Evolutionary conservation across 2,797 vertebrate genomes (phyloP).

Genomic region (Vultur gryphus): DNA sequence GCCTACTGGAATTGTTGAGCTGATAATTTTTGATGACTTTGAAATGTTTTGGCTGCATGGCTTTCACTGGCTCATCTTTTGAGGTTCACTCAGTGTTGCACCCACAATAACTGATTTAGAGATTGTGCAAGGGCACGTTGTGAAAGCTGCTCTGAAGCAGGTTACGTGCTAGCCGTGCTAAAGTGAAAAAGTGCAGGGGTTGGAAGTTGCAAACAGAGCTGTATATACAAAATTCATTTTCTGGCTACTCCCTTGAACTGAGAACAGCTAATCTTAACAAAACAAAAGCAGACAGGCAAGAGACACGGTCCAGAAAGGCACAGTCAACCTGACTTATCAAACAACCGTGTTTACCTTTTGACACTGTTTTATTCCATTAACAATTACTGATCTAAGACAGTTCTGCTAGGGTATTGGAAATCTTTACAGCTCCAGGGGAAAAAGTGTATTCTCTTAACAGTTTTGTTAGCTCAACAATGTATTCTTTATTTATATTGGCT

Average conservation of each 20-base stretch:
- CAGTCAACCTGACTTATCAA: conserved; percentile 67
- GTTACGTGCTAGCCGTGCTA: neutral
- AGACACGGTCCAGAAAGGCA: conserved; percentile 62
- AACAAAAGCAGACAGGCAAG: conserved; percentile 70
- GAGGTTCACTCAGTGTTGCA: neutral
- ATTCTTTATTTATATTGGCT: conserved; percentile 62
- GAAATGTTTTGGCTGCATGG: neutral
- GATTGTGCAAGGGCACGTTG: neutral
- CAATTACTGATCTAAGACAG: conserved; percentile 49
- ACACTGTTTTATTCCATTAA: conserved; percentile 58
- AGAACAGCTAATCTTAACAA: conserved; percentile 71
- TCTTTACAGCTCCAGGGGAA: conserved; percentile 37
- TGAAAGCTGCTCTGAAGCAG: conserved; percentile 23
- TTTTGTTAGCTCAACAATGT: conserved; percentile 54
- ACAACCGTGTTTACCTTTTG: conserved; percentile 46
- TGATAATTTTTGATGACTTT: neutral
- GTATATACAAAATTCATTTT: conserved; percentile 66
- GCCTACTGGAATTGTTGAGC: neutral
- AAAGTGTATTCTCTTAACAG: conserved; percentile 34
- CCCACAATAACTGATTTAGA: neutral
- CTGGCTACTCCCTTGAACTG: conserved; percentile 54
- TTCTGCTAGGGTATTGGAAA: conserved; percentile 37
- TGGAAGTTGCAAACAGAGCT: conserved; percentile 46
- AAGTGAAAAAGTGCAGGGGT: conserved; percentile 52
- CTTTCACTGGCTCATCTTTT: conserved; percentile 2